Conservation (phyloP, 2,888 invertebrate genomes). For the Trisateles emortualis region DNA sequence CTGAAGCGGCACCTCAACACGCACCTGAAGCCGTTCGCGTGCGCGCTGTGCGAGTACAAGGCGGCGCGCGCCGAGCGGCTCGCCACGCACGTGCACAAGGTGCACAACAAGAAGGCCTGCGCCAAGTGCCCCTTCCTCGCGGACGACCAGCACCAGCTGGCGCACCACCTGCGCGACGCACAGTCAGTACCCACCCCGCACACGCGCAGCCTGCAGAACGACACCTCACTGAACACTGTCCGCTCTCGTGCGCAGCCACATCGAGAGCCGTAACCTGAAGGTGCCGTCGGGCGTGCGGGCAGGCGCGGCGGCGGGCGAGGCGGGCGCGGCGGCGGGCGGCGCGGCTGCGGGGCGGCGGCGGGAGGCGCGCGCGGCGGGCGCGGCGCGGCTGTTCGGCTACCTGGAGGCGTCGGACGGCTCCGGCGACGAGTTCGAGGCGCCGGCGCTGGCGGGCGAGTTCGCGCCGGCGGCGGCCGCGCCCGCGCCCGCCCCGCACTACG, state of each 20-base stretch:
- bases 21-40: conserved; percentile 96
- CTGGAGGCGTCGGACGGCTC: conserved; percentile 92
- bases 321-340: conserved; percentile 55
- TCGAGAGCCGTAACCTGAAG: conserved; percentile 88
- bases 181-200: conserved; percentile 87
- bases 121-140: conserved; percentile 95
- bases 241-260: conserved; percentile 74
- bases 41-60: conserved; percentile 96
- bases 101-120: conserved; percentile 96
- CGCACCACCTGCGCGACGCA: conserved; percentile 92
- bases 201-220: neutral
- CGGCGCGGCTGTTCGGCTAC: conserved; percentile 90
- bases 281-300: conserved; percentile 71
- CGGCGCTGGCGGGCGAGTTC: conserved; percentile 60
- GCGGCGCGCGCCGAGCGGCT: conserved; percentile 96
- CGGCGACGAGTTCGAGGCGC: conserved; percentile 82
- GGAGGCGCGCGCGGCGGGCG: conserved; percentile 78
- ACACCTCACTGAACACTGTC: neutral
- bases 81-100: conserved; percentile 96
- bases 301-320: conserved; percentile 31
- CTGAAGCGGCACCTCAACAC: conserved; percentile 96
- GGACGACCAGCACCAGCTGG: conserved; percentile 93
- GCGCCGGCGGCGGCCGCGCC: conserved; percentile 42
- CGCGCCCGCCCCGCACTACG: conserved; percentile 54
- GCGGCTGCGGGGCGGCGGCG: conserved; percentile 54